phyloP scores from a whole-genome alignment of 2,113 vertebrate genomes.

The Python bivittatus region DNA sequence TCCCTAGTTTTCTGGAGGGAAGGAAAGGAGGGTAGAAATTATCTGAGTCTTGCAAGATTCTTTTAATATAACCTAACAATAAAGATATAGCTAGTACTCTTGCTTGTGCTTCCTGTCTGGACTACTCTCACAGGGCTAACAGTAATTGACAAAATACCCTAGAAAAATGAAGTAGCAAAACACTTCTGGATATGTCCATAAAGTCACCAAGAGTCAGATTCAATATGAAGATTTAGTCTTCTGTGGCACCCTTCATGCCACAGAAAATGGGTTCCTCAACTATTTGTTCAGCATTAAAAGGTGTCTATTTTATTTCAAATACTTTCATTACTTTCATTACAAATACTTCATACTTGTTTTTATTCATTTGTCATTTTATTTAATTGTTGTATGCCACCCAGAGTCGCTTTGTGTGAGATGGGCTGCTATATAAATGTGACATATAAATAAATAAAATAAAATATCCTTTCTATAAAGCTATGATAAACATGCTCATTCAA shows the following conservation, averaged over 20 bases:
- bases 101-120: neutral
- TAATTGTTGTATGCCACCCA: too few species aligned
- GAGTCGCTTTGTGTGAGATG: too few species aligned
- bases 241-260: neutral
- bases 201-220: neutral
- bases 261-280: neutral
- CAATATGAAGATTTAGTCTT: neutral
- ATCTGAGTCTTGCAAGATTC: neutral
- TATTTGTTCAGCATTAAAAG: neutral
- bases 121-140: neutral
- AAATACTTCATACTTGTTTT: too few species aligned
- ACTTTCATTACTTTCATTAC: too few species aligned
- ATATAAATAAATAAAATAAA: too few species aligned
- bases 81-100: neutral
- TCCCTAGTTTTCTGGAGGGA: neutral
- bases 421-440: too few species aligned
- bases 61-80: neutral
- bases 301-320: constrained; percentile 41
- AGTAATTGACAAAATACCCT: neutral
- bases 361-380: too few species aligned
- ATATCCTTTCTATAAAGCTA: constrained; percentile 66
- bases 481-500: constrained; percentile 53
- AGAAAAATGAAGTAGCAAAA: neutral
- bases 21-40: neutral
- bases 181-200: neutral